Conservation (phyloP, 2,113 vertebrate species). For the Microcebus lehilahytsara region DNA sequence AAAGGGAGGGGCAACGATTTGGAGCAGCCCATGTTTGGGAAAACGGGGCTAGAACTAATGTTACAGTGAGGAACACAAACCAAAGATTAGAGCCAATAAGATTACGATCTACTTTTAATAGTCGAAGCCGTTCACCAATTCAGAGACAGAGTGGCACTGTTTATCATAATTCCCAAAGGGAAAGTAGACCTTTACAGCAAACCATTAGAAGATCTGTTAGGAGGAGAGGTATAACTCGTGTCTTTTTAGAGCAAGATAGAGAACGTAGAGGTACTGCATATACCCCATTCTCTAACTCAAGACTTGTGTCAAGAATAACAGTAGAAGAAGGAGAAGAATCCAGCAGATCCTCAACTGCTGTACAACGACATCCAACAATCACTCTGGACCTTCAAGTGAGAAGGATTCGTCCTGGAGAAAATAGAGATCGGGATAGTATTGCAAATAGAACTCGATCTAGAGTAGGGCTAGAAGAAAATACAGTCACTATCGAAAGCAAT, state of each 20-base stretch:
- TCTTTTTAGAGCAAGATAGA: constrained; percentile 60
- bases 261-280: constrained; percentile 55
- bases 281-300: constrained; percentile 76
- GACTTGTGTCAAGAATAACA: constrained; percentile 83
- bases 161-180: constrained; percentile 42
- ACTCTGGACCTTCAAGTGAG: constrained; percentile 95
- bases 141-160: constrained; percentile 76
- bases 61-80: constrained; percentile 83
- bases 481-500: constrained; percentile 93
- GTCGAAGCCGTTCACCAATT: constrained; percentile 92
- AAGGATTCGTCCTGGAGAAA: constrained; percentile 93
- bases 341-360: constrained; percentile 80
- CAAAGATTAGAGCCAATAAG: constrained; percentile 87
- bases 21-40: constrained; percentile 76
- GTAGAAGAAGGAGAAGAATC: constrained; percentile 86
- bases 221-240: constrained; percentile 71
- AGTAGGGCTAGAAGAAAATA: constrained; percentile 91
- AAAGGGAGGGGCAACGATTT: constrained; percentile 80
- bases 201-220: constrained; percentile 60
- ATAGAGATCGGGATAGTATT: constrained; percentile 92
- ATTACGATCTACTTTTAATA: constrained; percentile 85
- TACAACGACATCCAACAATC: constrained; percentile 92
- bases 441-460: constrained; percentile 94
- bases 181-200: constrained; percentile 68
- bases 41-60: constrained; percentile 88